Base-by-base conservation (phyloP, 2,888 invertebrate genomes). In the Tineola bisselliella region DNA sequence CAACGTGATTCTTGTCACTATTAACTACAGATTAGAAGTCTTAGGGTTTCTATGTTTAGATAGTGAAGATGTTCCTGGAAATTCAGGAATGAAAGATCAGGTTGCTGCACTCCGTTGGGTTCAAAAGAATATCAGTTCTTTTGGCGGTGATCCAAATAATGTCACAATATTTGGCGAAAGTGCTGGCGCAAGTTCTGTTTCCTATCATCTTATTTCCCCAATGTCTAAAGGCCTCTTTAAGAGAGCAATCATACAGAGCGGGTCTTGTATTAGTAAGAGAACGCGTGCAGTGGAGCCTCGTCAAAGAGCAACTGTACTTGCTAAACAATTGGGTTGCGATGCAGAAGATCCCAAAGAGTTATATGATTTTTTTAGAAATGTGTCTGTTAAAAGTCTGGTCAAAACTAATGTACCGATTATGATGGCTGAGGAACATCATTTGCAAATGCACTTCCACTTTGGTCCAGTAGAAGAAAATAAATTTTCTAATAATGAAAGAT, bases 171-270 rank as follows among this genome's bases (percentile, higher is more conserved):
- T 89, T 63, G 89, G 89, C 0, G 88, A 89, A 65, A 89, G 88
- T 68, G 89, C 89, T 0, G 89, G 90, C 6, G 89, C 88, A 1
- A 69, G 74, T 0, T 76, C 84, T 0, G 77, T 82, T 0, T 82
- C 84, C 0, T 78, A 68, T 13, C 83, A 81, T 15, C 58, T 81
- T 1, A 63, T 82, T 0, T 84, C 84, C 1, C 76, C 76, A 0
- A 79, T 80, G 78, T 77, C 84, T 0, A 78, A 72, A 64, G 83
- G 88, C 81, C 69, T 91, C 2, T 89, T 91, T 63, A 89, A 90
- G 62, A 84, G 87, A 13, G 90, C 88, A 0, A 93, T 94, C 48
- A 83, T 90, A 0, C 91, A 93, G 69, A 93, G 93, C 66, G 94
- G 93, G 0, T 89, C 90, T 0, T 81, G 89, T 0, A 78, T 89